Conservation (phyloP, 2,113 vertebrate species). For the Montifringilla adamsi region DNA sequence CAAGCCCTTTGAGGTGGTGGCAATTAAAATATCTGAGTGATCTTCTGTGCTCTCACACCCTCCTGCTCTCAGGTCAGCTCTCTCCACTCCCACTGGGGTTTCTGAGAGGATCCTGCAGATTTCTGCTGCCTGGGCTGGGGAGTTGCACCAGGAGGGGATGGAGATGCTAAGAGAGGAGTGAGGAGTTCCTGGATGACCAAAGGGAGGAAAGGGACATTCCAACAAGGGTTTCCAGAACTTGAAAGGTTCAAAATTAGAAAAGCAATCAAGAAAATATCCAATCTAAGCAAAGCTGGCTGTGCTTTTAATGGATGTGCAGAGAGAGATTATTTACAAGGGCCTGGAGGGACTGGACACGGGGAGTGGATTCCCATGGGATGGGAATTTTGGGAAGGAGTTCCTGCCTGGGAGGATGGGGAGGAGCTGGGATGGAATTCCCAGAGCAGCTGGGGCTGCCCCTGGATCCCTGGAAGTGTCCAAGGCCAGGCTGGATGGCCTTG, state of each 20-base stretch:
- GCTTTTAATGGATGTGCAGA: not conserved
- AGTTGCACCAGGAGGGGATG: not conserved
- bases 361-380: not conserved
- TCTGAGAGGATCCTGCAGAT: not conserved
- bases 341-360: not conserved
- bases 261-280: not conserved
- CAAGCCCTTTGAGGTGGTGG: rapidly evolving
- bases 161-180: no score
- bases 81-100: rapidly evolving
- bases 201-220: not conserved
- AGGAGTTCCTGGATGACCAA: not conserved
- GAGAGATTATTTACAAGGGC: not conserved
- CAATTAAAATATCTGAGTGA: not conserved
- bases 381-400: not conserved
- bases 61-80: not conserved
- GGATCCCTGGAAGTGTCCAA: not conserved
- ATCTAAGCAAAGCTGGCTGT: not conserved
- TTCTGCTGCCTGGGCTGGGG: not conserved
- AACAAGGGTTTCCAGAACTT: not conserved
- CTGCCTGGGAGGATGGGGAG: not conserved
- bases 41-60: not conserved
- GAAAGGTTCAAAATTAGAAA: not conserved
- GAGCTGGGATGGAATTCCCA: not conserved
- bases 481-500: not conserved
- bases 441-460: not conserved